A percentile compares a stretch with the other conserved stretches of the same genome.
These are phyloP conservation scores for Heliangelus exortis DNA, from an alignment of 2,797 vertebrate species.

Conservation along the genomic window DNA sequence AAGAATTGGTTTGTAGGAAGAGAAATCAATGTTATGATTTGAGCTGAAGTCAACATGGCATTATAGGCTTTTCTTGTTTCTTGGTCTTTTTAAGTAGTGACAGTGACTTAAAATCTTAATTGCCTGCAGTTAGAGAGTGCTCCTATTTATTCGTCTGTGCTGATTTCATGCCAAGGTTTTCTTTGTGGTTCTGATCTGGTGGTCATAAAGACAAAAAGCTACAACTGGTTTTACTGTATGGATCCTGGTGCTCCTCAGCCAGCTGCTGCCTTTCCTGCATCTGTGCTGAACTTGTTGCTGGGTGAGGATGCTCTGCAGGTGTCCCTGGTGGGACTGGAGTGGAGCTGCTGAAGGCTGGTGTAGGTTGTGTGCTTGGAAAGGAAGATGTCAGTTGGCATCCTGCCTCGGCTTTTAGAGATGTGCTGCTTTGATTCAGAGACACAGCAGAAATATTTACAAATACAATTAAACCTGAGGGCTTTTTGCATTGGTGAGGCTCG, in stretches of 20 bases:
- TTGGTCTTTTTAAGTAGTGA: background rate
- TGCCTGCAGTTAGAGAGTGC: background rate
- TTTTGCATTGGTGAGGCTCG: background rate
- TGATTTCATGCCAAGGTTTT: fast-evolving
- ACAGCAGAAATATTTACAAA: background rate
- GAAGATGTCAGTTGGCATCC: background rate
- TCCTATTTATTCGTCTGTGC: fast-evolving
- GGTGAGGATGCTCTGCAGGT: too few species aligned
- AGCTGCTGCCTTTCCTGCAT: background rate
- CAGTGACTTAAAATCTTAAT: background rate
- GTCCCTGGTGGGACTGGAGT: background rate
- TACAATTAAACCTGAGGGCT: background rate
- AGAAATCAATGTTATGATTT: background rate
- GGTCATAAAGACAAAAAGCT: fast-evolving
- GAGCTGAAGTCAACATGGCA: background rate
- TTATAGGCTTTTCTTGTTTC: background rate
- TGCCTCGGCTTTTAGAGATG: fast-evolving
- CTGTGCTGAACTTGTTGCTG: too few species aligned
- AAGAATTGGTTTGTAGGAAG: background rate
- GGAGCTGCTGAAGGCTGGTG: fast-evolving
- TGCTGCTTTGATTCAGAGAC: background rate
- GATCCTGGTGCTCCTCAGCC: fast-evolving
- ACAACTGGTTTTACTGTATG: fast-evolving
- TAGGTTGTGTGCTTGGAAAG: fast-evolving
- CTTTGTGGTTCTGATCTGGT: background rate